Base-by-base conservation (phyloP, 2,888 invertebrate species). In the Neoaliturus tenellus region DNA sequence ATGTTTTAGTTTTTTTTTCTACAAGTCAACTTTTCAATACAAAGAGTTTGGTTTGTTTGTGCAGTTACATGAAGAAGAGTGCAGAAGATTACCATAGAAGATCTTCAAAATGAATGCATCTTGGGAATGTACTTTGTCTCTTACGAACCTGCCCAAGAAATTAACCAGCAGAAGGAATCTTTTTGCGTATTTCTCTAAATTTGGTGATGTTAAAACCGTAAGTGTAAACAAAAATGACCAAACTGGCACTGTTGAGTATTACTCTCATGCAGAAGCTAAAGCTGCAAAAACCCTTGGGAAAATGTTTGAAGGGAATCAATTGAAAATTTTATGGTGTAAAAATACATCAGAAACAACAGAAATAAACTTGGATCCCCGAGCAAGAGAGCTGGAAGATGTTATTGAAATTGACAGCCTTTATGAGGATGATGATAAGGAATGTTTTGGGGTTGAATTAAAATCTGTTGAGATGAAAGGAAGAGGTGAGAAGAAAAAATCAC, bases 191-290 rank as follows among this genome's bases (percentile, higher is more conserved):
- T 86, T 86, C 58, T 73, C 73, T 12, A 82, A 78, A 80, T 86
- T 83, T 84, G 86, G 86, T 28, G 67, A 44, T 3, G 81, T 86
- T 4, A 69, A 71, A 33, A 39, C 44, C 14, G 44, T 73, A 39
- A 75, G 48, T 31, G 44, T 84, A 41, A 81, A 83, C 25, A 80
- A 81, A 41, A 39, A 85, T n/a, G 35, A 71, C 23, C 58, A 41
- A 44, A 80, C 39, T 48, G 84, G 82, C 51, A 71, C 82, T 10
- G 44, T 86, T 23, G 67, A 78, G n/a, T 86, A 85, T 80, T 69
- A 69, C 44, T 80, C 71, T 69, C 73, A 48, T 31, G 91, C 92
- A 31, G 93, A 92, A 0, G 95, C 94, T 0, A 90, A 90, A 85
- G 88, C 84, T 23, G 86, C 86, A 17, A 87, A 90, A 82, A 82